These are phyloP conservation scores for Phengaris alcon DNA, from an alignment of 2,888 invertebrate species.

Conservation along the genomic window DNA sequence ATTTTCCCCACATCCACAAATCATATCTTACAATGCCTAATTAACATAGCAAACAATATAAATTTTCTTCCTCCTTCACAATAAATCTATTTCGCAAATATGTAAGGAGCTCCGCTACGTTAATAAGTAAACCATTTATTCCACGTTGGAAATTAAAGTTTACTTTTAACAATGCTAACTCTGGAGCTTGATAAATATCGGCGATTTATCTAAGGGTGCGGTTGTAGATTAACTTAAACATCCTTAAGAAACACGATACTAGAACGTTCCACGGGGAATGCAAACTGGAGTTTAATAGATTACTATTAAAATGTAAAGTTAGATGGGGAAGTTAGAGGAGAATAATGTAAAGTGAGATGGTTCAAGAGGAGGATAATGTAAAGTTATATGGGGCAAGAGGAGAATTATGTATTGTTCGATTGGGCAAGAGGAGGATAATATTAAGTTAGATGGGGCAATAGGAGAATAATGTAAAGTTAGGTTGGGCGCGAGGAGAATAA, in stretches of 20 bases:
- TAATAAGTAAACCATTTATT: constrained; percentile 55
- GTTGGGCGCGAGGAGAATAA: too few relatives aligned
- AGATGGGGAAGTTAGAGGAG: too few relatives aligned
- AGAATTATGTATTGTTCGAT: too few relatives aligned
- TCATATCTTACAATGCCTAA: constrained; percentile 7
- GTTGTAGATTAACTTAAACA: constrained; percentile 27
- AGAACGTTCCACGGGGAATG: neutral
- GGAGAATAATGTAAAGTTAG: too few relatives aligned
- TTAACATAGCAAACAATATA: constrained; percentile 20
- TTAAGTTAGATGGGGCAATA: too few relatives aligned
- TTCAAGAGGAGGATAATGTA: too few relatives aligned
- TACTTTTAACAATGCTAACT: constrained; percentile 53
- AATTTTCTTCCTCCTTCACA: constrained; percentile 9
- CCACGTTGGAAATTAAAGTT: constrained; percentile 55
- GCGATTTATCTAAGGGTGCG: constrained; percentile 52
- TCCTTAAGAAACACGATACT: constrained; percentile 7
- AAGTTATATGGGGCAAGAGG: too few relatives aligned
- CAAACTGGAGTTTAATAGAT: neutral
- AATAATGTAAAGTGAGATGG: too few relatives aligned
- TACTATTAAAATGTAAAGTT: neutral
- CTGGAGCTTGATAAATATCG: constrained; percentile 61
- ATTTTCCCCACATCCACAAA: constrained; percentile 11
- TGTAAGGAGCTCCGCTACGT: constrained; percentile 16
- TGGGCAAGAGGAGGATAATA: too few relatives aligned
- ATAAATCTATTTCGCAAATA: constrained; percentile 22